Percentiles rank a stretch among this genome's conserved stretches.
phyloP scores from a whole-genome alignment of 1,140 invertebrate species.

The Diorhabda carinulata region DNA sequence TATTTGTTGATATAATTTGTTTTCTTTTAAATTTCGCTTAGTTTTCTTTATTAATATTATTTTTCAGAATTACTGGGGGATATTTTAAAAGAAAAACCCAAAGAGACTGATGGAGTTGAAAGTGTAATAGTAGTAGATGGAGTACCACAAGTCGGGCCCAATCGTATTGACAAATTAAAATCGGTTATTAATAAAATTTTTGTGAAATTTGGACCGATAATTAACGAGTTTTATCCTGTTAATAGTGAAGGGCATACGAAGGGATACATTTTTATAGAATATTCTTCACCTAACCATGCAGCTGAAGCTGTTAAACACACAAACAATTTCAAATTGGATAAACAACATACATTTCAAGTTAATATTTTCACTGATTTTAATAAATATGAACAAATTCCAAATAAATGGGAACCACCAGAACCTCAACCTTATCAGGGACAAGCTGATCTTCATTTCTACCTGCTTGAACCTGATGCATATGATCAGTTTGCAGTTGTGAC shows the following conservation, averaged over 20 bases:
- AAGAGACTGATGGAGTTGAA: slow-evolving; percentile 92
- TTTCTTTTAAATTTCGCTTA: too few relatives aligned
- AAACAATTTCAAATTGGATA: slow-evolving; percentile 95
- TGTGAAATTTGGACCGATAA: slow-evolving; percentile 84
- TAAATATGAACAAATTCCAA: slow-evolving; percentile 85
- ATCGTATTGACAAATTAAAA: slow-evolving; percentile 89
- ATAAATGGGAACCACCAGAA: slow-evolving; percentile 87
- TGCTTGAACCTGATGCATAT: slow-evolving; percentile 88
- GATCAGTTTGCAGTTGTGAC: slow-evolving; percentile 93
- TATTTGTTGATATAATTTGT: too few relatives aligned
- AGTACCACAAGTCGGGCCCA: slow-evolving; percentile 88
- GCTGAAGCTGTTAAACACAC: slow-evolving; percentile 79
- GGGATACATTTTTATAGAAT: slow-evolving; percentile 94
- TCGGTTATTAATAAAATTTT: slow-evolving; percentile 91
- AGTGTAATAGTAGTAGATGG: slow-evolving; percentile 95
- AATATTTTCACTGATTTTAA: slow-evolving; percentile 93
- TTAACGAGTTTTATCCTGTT: slow-evolving; percentile 86
- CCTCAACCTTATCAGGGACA: slow-evolving; percentile 83
- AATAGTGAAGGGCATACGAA: slow-evolving; percentile 82
- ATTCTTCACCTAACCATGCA: slow-evolving; percentile 74
- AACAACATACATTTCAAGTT: slow-evolving; percentile 90
- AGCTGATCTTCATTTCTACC: slow-evolving; percentile 86
- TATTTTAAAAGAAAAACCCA: slow-evolving; percentile 80
- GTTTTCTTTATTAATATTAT: slow-evolving; percentile 4
- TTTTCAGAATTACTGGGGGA: slow-evolving; percentile 84